These are phyloP conservation scores for Steinernema feltiae DNA, from an alignment of 1,140 invertebrate genomes.

Conservation along the genomic window DNA sequence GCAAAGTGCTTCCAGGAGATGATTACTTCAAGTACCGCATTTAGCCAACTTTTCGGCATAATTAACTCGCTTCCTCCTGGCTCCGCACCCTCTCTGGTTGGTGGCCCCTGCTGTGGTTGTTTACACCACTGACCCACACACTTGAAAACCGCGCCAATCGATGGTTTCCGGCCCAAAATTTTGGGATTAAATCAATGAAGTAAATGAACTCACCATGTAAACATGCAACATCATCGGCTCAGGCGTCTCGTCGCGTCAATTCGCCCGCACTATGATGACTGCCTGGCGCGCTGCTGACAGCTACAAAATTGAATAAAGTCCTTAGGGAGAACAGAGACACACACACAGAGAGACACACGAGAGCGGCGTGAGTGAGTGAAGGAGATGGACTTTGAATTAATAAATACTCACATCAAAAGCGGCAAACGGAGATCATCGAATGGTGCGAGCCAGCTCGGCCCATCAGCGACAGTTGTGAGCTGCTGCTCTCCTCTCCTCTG, in stretches of 20 bases:
- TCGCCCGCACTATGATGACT: neutral
- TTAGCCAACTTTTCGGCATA: too few species aligned
- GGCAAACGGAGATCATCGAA: constrained; percentile 9
- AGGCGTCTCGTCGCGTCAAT: constrained; percentile 2
- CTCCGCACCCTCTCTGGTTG: too few species aligned
- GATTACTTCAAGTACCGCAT: too few species aligned
- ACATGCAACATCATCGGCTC: constrained; percentile 11
- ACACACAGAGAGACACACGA: too few species aligned
- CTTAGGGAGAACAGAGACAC: neutral
- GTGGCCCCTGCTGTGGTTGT: too few species aligned
- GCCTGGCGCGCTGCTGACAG: neutral
- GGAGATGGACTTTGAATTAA: neutral
- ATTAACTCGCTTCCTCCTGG: too few species aligned
- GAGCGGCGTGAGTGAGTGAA: neutral
- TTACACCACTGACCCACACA: too few species aligned
- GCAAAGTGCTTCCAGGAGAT: too few species aligned
- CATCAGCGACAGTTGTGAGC: constrained; percentile 13
- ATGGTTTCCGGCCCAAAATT: too few species aligned
- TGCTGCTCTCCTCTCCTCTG: neutral
- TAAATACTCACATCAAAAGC: constrained; percentile 14
- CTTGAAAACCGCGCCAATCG: too few species aligned
- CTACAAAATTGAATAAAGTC: neutral
- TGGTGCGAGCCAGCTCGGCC: constrained; percentile 2
- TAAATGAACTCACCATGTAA: constrained; percentile 1
- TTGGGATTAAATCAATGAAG: neutral